These are phyloP conservation scores for Incurvaria masculella DNA, from an alignment of 2,888 invertebrate species.

Conservation along the genomic window DNA sequence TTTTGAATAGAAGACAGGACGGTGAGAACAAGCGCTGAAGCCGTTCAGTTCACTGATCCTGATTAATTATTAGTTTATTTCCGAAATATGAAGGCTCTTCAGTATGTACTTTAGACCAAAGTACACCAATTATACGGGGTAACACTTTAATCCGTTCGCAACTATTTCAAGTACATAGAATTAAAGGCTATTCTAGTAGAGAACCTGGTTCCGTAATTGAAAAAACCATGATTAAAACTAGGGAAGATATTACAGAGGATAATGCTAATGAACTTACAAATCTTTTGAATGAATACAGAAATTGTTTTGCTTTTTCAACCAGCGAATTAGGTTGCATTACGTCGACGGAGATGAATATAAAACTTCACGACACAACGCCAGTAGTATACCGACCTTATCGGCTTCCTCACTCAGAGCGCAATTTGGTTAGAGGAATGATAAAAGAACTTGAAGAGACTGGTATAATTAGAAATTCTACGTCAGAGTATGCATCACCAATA, in stretches of 20 bases:
- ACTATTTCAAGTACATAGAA: no score
- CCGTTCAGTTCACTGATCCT: constrained; percentile 4
- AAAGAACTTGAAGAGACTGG: no score
- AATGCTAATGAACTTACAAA: no score
- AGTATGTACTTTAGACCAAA: no score
- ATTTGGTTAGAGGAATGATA: no score
- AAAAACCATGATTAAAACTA: no score
- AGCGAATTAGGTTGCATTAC: constrained; percentile 6
- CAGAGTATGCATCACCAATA: no score
- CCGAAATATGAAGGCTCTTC: not conserved
- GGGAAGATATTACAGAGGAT: no score
- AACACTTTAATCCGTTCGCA: no score
- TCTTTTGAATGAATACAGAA: constrained; percentile 4
- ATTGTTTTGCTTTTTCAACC: constrained; percentile 8
- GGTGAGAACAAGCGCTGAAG: constrained; percentile 7
- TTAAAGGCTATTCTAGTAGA: not conserved
- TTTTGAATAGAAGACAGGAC: constrained; percentile 10
- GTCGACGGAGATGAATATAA: constrained; percentile 6
- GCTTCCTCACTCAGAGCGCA: not conserved
- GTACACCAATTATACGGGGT: no score
- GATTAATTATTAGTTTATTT: constrained; percentile 1
- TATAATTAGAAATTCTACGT: no score
- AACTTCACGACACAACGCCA: constrained; percentile 6
- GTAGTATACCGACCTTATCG: constrained; percentile 10
- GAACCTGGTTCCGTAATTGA: no score